Base-by-base conservation (phyloP, 2,888 invertebrate genomes). In the Eupithecia subfuscata region DNA sequence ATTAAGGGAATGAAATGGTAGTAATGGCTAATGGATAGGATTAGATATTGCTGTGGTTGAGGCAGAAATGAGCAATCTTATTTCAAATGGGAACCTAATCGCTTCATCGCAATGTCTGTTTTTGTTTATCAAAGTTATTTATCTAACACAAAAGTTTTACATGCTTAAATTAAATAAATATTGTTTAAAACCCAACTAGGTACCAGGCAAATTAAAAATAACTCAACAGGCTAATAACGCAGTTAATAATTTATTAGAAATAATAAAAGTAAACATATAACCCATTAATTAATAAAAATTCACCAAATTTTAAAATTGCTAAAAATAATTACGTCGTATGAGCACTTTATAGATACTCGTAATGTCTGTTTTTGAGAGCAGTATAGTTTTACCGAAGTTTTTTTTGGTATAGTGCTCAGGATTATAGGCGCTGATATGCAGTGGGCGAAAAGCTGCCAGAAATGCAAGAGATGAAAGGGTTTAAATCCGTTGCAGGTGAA, bases 1-100 rank as follows among this genome's bases (percentile, higher is more conserved):
- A 34, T 37, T 71, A 37, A 69, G 30, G 71, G 67, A 63, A 71
- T 48, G 48, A 37, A 60, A 25, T 60, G 34, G 64, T 64, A 30
- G 30, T 30, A 34, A 34, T 34, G 16, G 64, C 64, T 64, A 64
- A 64, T 64, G 64, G 30, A 34, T 64, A 18, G 18, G 64, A 63
- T 30, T 63, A 63, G 30, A 63, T 30, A 63, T 63, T 14, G 30
- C 16, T 30, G 30, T 30, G n/a, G 22, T 63, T 63, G 14, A 6
- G 2, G 16, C 22, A 30, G 16, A 30, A 63, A 63, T 63, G 1
- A 64, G 34, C 64, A 18, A 18, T 30, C 18, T 8, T 64, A 34
- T 30, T 64, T 30, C 30, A 12, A 64, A 64, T 34, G 34, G 34
- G 9, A 64, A 18, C 64, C 64, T 34, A 34, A 64, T 9, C 11